Evolutionary conservation across 2,888 invertebrate genomes (phyloP), one percentile per base, ranked within the genome.

Genomic region (Cyaniris semiargus): DNA sequence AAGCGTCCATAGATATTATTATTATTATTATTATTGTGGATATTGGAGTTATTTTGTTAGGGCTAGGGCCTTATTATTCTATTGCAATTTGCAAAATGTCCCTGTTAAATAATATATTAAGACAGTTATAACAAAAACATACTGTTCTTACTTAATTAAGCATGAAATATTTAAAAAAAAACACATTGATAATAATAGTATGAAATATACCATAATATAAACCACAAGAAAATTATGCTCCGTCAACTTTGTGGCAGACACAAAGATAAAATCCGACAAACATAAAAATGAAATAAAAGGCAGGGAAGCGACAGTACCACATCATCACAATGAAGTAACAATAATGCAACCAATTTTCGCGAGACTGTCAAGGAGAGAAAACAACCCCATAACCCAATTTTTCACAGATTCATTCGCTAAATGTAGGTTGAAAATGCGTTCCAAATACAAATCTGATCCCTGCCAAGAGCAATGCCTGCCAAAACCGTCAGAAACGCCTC

Each of bases 381-480:
- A 83, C 80, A 79, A 78, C 77, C 56, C 76, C 70, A 78, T 88
- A 88, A 88, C 88, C 88, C 80, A 85, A 86, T 87, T 89, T 83
- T 81, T 80, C 78, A 78, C 75, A 79, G 83, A 84, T 84, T 79
- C 79, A 82, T 81, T 80, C 80, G 79, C 81, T 82, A 80, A 84
- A 86, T 86, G 79, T 86, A 85, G 87, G 87, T 86, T 85, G 84
- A 85, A 83, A 77, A 78, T 71, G 78, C 80, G 85, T 85, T 87
- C 86, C 85, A 86, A 78, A 82, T 81, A 83, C 82, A 84, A 88
- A 90, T 89, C 88, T 80, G 70, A 75, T 58, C 79, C 72, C 87
- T 90, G 91, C 91, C 92, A 92, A 92, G 88, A 85, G 84, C 81
- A 85, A 83, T 90, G 92, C 90, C 92, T 90, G 91, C 89, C 90